Base-by-base conservation (phyloP, 2,797 vertebrate species). In the Leuciscus waleckii region DNA sequence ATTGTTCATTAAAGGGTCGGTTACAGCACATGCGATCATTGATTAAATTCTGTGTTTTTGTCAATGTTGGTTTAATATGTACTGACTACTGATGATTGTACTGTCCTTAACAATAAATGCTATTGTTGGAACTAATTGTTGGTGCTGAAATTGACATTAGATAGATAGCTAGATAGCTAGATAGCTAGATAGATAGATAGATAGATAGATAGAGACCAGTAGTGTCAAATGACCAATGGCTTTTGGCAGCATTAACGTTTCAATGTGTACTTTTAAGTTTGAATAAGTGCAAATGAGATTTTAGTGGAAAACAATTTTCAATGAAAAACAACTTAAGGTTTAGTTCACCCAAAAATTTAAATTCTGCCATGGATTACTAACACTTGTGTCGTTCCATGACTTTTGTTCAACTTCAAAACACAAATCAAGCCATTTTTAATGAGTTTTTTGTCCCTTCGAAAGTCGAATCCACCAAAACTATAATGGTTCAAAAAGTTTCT, bases 81-180 rank as follows among this genome's bases (percentile, higher is more conserved):
- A 32, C 19, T 74, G 54, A 82, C 23, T 46, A 43, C 43, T 75
- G 70, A 82, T 46, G 56, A 74, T 73, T 65, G 21, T n/a, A 49
- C n/a, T 29, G 46, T 71, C n/a, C 9, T 43, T 43, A 21, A 79
- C 1, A 23, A 77, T n/a, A 58, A n/a, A 58, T n/a, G 2, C 11
- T 37, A n/a, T n/a, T 39, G 74, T 39, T 76, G 6, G 7, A 76
- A 56, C 32, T 37, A 58, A 58, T 23, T 58, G 32, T 56, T 13
- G 32, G 32, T 56, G 32, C 51, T 37, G n/a, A 37, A 76, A 35
- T 14, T 37, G 19, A 32, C 26, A n/a, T n/a, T n/a, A n/a, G 61
- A 32, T 63, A 63, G 51, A 8, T 61, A 10, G 21, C 10, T 26
- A 26, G n/a, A 61, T n/a, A 11, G 4, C 14, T 6, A 63, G 26